phyloP scores from a whole-genome alignment of 1,140 invertebrate genomes.

The Hydropsyche tenuis region DNA sequence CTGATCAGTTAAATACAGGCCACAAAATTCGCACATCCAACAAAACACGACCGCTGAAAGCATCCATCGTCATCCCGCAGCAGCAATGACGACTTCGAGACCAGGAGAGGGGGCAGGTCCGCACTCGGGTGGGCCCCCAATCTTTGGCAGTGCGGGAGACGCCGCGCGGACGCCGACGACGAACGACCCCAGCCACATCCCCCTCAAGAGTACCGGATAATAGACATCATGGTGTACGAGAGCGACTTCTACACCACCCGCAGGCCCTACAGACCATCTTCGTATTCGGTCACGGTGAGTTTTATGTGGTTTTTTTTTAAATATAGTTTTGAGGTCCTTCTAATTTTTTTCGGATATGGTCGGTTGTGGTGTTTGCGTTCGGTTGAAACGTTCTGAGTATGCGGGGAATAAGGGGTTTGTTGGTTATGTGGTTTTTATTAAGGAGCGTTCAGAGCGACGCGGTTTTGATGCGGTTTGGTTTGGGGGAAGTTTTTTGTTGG shows the following conservation, averaged over 20 bases:
- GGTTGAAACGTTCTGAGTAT: too few species aligned
- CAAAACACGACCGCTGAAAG: too few species aligned
- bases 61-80: not conserved
- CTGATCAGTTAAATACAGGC: too few species aligned
- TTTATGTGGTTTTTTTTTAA: not conserved
- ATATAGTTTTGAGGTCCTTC: conserved; percentile 42
- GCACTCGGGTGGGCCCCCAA: not conserved
- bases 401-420: too few species aligned
- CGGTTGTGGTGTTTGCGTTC: too few species aligned
- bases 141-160: conserved; percentile 14
- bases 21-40: too few species aligned
- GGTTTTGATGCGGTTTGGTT: too few species aligned
- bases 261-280: conserved; percentile 75
- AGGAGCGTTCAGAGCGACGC: too few species aligned
- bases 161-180: conserved; percentile 37
- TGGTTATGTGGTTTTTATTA: too few species aligned
- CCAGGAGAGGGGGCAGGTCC: not conserved
- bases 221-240: conserved; percentile 84
- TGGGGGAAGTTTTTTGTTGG: too few species aligned
- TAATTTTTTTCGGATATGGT: not conserved
- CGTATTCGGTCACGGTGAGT: conserved; percentile 83
- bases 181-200: conserved; percentile 7
- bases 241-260: conserved; percentile 87
- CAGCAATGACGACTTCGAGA: not conserved
- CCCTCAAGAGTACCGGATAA: conserved; percentile 47